phyloP scores from a whole-genome alignment of 2,888 invertebrate species.

The Luperina testacea region DNA sequence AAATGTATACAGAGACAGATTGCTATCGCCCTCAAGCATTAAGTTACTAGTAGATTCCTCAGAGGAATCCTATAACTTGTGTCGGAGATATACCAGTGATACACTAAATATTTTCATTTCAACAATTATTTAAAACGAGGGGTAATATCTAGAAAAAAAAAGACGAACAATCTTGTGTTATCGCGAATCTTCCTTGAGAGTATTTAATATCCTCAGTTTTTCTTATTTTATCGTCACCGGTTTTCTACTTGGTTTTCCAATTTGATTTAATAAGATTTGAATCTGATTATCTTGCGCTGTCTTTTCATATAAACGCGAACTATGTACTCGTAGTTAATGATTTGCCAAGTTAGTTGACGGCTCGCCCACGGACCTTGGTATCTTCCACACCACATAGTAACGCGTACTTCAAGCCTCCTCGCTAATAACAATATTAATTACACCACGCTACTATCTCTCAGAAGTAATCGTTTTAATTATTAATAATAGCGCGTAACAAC shows the following conservation, averaged over 20 bases:
- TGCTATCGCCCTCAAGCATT: conserved; percentile 62
- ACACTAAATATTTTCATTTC: conserved; percentile 55
- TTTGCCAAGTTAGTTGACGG: conserved; percentile 31
- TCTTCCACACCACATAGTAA: conserved; percentile 51
- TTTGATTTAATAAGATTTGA: conserved; percentile 43
- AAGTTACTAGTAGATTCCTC: conserved; percentile 56
- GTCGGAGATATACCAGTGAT: conserved; percentile 60
- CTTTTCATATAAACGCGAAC: conserved; percentile 34
- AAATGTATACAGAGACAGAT: conserved; percentile 60
- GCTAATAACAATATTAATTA: conserved; percentile 81
- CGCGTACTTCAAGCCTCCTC: conserved; percentile 64
- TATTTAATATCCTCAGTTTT: conserved; percentile 13
- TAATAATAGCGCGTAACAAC: conserved; percentile 70
- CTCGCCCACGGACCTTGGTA: conserved; percentile 17
- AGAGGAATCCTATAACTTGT: conserved; percentile 41
- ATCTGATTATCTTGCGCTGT: conserved; percentile 43
- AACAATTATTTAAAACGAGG: conserved; percentile 53
- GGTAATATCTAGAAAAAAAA: conserved; percentile 54
- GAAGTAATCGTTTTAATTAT: conserved; percentile 81
- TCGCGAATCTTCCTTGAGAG: conserved; percentile 40
- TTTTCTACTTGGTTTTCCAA: conserved; percentile 25
- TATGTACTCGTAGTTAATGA: conserved; percentile 16
- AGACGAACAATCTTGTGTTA: conserved; percentile 32
- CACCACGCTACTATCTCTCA: conserved; percentile 69
- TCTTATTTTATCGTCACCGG: conserved; percentile 11